Evolutionary conservation across 1,140 invertebrate genomes (phyloP).

Genomic region (Tribolium madens): DNA sequence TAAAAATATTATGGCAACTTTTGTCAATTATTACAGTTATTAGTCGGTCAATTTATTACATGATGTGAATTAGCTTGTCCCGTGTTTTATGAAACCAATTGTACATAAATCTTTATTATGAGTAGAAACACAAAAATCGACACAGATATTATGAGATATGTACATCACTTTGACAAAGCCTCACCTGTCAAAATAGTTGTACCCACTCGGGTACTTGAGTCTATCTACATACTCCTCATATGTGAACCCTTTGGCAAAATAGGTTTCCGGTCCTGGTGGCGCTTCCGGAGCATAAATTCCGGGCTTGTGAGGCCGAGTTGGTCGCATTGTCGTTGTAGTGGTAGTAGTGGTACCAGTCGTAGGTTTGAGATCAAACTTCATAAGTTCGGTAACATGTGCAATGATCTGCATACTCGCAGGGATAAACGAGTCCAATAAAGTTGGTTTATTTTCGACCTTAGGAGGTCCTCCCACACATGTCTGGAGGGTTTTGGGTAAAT

Average conservation of each 20-base stretch:
- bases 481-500: background rate
- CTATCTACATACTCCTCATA: constrained; percentile 51
- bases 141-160: too few relatives aligned
- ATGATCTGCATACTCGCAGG: constrained; percentile 72
- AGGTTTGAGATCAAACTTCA: constrained; percentile 69
- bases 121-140: too few relatives aligned
- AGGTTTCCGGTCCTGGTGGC: constrained; percentile 64
- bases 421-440: constrained; percentile 64
- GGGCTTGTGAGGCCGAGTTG: constrained; percentile 66
- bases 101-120: too few relatives aligned
- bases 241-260: constrained; percentile 47
- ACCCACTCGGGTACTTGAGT: constrained; percentile 46
- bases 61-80: too few relatives aligned
- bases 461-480: constrained; percentile 44
- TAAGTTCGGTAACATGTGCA: constrained; percentile 70
- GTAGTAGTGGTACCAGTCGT: constrained; percentile 53
- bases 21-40: too few relatives aligned
- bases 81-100: too few relatives aligned
- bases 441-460: constrained; percentile 52
- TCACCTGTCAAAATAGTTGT: constrained; percentile 52
- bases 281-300: constrained; percentile 67
- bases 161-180: too few relatives aligned
- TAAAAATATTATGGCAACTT: too few relatives aligned
- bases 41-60: too few relatives aligned
- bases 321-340: constrained; percentile 58